Base-by-base conservation (phyloP, 92 coral and sea anemone genomes). In the Umimayanthus chanpuru region DNA sequence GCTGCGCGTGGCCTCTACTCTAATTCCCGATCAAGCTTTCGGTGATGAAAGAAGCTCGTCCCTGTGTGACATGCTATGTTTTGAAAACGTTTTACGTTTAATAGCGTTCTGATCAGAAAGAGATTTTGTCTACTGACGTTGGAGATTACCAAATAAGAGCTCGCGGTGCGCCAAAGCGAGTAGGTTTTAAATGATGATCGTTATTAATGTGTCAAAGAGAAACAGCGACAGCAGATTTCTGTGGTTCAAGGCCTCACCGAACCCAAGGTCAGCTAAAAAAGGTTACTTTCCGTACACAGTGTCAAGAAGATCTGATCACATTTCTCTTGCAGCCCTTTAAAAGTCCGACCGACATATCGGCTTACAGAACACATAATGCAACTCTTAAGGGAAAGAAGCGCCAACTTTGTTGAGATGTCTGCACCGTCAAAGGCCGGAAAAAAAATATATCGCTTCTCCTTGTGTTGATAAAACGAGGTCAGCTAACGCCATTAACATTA, bases 311-410 rank as follows among this genome's bases (percentile, higher is more conserved):
- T 75, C 79, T 39, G 47, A 75, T 75, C 79, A 40, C 49, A 75
- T 75, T 75, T 75, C 85, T 81, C 49, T 39, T 10, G 29, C 61
- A 38, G 56, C 16, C 75, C 74, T 44, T 67, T 70, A 83, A 83
- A 68, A 44, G 26, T 44, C 87, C 78, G 77, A 68, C 87, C 9
- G 70, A 83, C 61, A 89, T 91, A 91, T 91, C 93, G 89, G 82
- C 91, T 91, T 91, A 91, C 93, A 88, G 49, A 70, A 73, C 88
- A 76, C 86, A 91, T 47, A 86, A 82, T 89, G 56, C 83, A 67
- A 81, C 66, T 53, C 91, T 88, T 77, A 61, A 91, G 38, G 43
- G 73, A 36, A 81, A 81, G 68, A 25, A 73, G 84, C 85, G 47
- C 86, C 77, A 90, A 15, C 43, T 14, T 70, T 41, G 65, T 68